Evolutionary conservation across 2,888 invertebrate genomes (phyloP), one percentile per base, ranked within the genome.

Genomic region (Xanthorhoe designata): DNA sequence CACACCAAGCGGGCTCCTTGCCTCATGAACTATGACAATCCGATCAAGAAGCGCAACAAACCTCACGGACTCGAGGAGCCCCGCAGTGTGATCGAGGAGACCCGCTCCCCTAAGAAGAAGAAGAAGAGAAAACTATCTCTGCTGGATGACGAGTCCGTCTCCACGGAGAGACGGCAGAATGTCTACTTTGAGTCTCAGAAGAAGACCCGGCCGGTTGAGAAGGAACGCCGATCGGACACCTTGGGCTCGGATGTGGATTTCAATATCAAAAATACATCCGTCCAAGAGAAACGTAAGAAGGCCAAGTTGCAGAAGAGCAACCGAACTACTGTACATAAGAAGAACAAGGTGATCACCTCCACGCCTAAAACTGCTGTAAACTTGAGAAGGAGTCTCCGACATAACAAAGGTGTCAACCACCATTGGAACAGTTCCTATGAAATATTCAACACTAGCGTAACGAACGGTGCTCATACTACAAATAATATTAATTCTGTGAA

Each of bases 1-100:
- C 83, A 85, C 72, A 92, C 94, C 0, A 90, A 90, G 70, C 82
- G 90, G 77, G 90, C 94, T 13, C 94, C 94, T 0, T 94, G 93
- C 82, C 88, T 93, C 47, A 86, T 87, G 75, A 86, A 86, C 75
- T 90, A 88, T 82, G 90, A 92, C 54, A 88, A 85, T 75, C 73
- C 81, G 45, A 75, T 83, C 45, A 89, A 85, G 68, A 87, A 83
- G 65, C 84, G 83, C 66, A 76, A 82, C 65, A 79, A 82, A 73
- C 82, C 84, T 35, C 84, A 85, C 47, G 79, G 82, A 73, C 85
- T 88, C 10, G 88, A 85, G 74, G 74, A 82, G 67, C 78, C 78
- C 10, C 77, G 77, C 51, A 85, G 83, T 72, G 75, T 71, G 49
- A 62, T 66, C 10, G 74, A 77, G 10, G 81, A 83, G 66, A 75